Evolutionary conservation across 2,797 vertebrate species (phyloP).

Genomic region (Paratrypauchen microcephalus): DNA sequence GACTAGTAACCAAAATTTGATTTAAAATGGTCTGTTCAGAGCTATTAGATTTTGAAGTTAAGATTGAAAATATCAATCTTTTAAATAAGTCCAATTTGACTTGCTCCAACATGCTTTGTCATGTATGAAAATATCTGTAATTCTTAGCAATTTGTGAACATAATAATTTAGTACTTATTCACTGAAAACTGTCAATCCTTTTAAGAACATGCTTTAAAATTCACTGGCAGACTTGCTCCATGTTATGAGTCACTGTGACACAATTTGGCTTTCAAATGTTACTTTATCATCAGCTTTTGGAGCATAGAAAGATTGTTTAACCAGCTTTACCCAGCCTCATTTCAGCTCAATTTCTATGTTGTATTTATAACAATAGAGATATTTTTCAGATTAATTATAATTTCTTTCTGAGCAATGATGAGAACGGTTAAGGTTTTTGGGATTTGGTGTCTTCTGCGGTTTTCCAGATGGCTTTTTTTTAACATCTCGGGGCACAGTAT

Average conservation of each 20-base stretch:
- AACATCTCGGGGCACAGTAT: conserved; percentile 25
- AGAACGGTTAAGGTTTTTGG: not conserved
- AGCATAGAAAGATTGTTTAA: not conserved
- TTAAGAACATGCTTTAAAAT: not conserved
- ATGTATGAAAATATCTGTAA: not conserved
- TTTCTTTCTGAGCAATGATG: not conserved
- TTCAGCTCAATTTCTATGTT: not conserved
- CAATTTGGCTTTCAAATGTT: not conserved
- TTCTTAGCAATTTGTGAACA: not conserved
- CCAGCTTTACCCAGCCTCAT: not conserved
- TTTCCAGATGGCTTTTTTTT: conserved; percentile 8
- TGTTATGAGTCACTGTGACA: not conserved
- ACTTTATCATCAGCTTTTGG: not conserved
- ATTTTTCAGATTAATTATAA: conserved; percentile 12
- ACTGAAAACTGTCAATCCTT: not conserved
- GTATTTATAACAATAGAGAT: conserved; percentile 9
- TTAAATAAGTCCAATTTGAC: not conserved
- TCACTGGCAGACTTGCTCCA: not conserved
- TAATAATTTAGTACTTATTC: not conserved
- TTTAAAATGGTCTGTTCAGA: not conserved
- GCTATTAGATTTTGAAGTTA: not conserved
- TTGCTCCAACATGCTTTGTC: not conserved
- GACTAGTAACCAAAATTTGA: no score
- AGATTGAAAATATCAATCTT: not conserved
- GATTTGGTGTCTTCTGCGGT: conserved; percentile 13